Evolutionary conservation across 2,113 vertebrate species (phyloP).

Genomic region (Brachirus orientalis): DNA sequence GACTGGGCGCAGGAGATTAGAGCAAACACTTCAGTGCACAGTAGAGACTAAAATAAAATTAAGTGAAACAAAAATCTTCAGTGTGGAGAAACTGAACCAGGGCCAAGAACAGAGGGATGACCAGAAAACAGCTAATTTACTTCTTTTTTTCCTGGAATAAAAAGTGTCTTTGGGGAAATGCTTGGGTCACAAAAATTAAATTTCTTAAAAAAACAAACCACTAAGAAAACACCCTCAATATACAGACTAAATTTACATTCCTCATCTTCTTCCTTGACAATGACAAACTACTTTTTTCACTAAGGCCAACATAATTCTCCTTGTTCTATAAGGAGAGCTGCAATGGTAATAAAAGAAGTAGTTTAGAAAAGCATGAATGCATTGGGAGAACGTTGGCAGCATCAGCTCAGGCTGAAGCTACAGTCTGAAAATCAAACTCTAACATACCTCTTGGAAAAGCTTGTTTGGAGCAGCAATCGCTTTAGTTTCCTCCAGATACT

Average conservation of each 20-base stretch:
- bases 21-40: conserved; percentile 7
- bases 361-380: conserved; percentile 3
- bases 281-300: neutral
- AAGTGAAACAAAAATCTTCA: neutral
- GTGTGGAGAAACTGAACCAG: neutral
- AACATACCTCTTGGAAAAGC: conserved; percentile 93
- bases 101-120: conserved; percentile 3
- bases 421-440: conserved; percentile 1
- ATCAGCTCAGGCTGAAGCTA: neutral
- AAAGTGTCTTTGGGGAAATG: neutral
- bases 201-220: conserved; percentile 6
- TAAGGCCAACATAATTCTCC: neutral
- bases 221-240: neutral
- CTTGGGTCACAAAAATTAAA: neutral
- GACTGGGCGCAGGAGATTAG: conserved; percentile 68
- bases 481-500: conserved; percentile 93
- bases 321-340: conserved; percentile 4
- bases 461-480: conserved; percentile 89
- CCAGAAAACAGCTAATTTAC: neutral
- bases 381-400: neutral
- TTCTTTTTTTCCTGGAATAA: neutral
- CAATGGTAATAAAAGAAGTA: conserved; percentile 10
- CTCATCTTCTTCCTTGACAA: neutral
- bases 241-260: conserved; percentile 11
- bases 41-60: neutral